Conservation (phyloP, 2,888 invertebrate species). For the Plebejus argus region DNA sequence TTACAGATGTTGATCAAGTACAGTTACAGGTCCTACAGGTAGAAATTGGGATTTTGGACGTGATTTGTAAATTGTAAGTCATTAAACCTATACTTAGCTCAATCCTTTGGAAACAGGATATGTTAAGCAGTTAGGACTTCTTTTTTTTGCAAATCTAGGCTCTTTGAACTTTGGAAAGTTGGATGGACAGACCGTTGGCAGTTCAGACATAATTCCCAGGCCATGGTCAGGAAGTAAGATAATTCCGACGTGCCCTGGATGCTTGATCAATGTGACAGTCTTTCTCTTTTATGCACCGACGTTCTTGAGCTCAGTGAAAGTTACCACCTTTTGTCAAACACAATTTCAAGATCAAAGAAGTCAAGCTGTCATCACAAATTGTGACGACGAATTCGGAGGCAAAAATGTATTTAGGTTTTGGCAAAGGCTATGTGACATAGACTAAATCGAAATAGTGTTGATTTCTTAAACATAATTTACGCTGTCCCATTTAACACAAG, state of each 20-base stretch:
- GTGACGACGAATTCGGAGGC: background rate
- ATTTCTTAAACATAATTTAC: too few species aligned
- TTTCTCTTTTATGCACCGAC: background rate
- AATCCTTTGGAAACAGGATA: too few species aligned
- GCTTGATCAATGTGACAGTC: conserved; percentile 15
- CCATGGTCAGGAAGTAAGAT: conserved; percentile 1
- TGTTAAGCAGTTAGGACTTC: too few species aligned
- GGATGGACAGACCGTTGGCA: background rate
- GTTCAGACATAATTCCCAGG: conserved; percentile 4
- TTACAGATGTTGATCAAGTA: too few species aligned
- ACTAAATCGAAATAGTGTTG: too few species aligned
- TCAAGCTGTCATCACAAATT: background rate
- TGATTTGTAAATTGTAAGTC: too few species aligned
- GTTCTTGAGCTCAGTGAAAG: conserved; percentile 6
- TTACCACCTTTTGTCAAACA: conserved; percentile 11
- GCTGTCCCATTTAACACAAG: too few species aligned
- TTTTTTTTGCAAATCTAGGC: background rate
- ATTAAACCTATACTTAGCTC: too few species aligned
- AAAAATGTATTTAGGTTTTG: too few species aligned
- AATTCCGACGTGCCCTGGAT: conserved; percentile 16
- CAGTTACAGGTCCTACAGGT: too few species aligned
- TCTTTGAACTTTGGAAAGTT: background rate
- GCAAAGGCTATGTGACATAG: too few species aligned
- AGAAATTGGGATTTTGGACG: too few species aligned
- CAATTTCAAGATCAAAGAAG: background rate